Conservation (phyloP, 2,797 vertebrate genomes). For the Ibycter americanus region DNA sequence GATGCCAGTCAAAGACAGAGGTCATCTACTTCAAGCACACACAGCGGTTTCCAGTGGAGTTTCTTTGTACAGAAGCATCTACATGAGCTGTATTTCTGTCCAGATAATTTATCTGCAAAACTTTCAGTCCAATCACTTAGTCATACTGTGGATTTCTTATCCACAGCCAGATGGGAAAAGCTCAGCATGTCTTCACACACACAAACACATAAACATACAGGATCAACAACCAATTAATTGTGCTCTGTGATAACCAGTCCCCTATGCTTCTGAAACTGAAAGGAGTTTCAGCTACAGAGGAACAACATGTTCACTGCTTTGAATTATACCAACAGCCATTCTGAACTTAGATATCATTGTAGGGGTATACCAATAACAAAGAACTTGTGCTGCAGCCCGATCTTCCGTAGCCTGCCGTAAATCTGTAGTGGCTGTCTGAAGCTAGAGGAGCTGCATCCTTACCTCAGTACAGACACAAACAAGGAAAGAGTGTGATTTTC, state of each 20-base stretch:
- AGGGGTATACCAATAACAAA: background rate
- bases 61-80: background rate
- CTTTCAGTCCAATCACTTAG: background rate
- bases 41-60: background rate
- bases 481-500: background rate
- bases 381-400: background rate
- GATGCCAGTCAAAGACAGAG: background rate
- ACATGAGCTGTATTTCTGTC: background rate
- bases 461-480: slow-evolving; percentile 10
- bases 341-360: background rate
- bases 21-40: background rate
- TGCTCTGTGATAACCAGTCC: background rate
- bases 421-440: background rate
- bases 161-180: background rate
- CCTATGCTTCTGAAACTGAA: background rate
- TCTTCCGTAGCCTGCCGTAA: background rate
- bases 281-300: background rate
- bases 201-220: background rate
- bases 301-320: background rate
- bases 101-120: background rate
- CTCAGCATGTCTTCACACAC: background rate
- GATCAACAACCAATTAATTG: background rate
- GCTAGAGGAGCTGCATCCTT: background rate
- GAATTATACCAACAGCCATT: background rate
- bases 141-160: background rate